Evolutionary conservation across 30 jellyfish, hydroid and myxozoan species (phyloP).

Genomic region (Aurelia sp.): DNA sequence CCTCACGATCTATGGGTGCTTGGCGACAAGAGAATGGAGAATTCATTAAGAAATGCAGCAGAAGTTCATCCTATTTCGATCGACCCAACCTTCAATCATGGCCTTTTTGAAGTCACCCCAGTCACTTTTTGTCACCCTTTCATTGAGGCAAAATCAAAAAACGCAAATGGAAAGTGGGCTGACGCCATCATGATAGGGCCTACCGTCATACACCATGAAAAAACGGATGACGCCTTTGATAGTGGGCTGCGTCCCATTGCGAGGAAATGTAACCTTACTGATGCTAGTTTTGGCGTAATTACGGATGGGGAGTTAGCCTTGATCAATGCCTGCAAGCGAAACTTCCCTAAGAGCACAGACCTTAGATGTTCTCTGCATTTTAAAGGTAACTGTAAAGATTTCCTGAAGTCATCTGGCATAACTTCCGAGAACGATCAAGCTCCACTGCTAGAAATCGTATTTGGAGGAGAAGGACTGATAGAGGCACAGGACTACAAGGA

Average conservation of each 20-base stretch:
- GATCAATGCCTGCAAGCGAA: conserved; percentile 17
- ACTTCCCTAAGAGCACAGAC: background rate
- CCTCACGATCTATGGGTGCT: conserved; percentile 23
- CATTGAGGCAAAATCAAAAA: no score
- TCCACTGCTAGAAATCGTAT: conserved; percentile 14
- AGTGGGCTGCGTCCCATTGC: conserved; percentile 8
- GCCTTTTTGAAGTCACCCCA: no score
- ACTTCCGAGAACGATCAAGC: background rate
- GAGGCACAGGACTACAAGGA: no score
- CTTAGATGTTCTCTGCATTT: conserved; percentile 19
- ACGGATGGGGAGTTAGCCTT: conserved; percentile 29
- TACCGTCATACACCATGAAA: conserved; percentile 11
- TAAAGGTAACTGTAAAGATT: conserved; percentile 11
- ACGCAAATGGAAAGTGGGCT: no score
- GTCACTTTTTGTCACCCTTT: no score
- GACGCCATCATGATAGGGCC: conserved; percentile 6
- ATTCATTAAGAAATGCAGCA: background rate
- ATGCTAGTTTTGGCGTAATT: no score
- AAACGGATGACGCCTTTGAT: conserved; percentile 16
- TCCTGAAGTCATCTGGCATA: conserved; percentile 18
- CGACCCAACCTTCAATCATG: background rate
- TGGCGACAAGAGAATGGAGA: conserved; percentile 1
- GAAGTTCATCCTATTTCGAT: background rate
- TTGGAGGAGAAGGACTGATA: conserved; percentile 14
- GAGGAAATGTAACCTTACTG: background rate